Evolutionary conservation across 2,113 vertebrate species (phyloP), one percentile per base, ranked within the genome.

Genomic region (Eublepharis macularius): DNA sequence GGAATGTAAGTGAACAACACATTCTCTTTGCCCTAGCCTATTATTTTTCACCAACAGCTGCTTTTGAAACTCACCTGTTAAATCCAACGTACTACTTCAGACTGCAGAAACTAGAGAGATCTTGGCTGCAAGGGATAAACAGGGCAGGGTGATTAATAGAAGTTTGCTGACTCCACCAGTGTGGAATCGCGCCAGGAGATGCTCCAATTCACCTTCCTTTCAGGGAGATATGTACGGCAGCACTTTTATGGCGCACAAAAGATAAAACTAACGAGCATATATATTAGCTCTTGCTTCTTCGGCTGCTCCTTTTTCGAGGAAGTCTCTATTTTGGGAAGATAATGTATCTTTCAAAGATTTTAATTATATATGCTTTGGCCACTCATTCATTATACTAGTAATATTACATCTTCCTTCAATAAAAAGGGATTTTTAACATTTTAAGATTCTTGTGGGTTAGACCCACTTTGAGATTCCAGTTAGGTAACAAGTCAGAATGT

Each of bases 111-210:
- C 32, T 83, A 76, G 66, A 77, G 17, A 83, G 83, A 87, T 84
- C 68, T 76, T 68, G 74, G 68, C 0, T 85, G 24, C 34, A 91
- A 90, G 91, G 65, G 76, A 54, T 32, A 87, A 91, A 83, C 4
- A 5, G 76, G 43, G 72, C 88, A 63, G 0, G 1, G 7, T 82
- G 86, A 90, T 89, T 89, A 86, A 92, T 26, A 84, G 83, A 43
- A 81, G 39, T 47, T 68, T 41, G 86, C 92, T 84, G 84, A 83
- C 80, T 87, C 49, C 60, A 66, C 79, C 45, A 82, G n/a, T 70
- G 66, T 0, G 0, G 34, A 13, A 3, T 1, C 5, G 3, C 66
- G 89, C 84, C 88, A 85, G 63, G 75, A 79, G 80, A 80, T 88
- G 80, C 84, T 87, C 80, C 91, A 87, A 2, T 81, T 84, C 86